Conservation (phyloP, 2,797 vertebrate genomes). For the Fundulus diaphanus region DNA sequence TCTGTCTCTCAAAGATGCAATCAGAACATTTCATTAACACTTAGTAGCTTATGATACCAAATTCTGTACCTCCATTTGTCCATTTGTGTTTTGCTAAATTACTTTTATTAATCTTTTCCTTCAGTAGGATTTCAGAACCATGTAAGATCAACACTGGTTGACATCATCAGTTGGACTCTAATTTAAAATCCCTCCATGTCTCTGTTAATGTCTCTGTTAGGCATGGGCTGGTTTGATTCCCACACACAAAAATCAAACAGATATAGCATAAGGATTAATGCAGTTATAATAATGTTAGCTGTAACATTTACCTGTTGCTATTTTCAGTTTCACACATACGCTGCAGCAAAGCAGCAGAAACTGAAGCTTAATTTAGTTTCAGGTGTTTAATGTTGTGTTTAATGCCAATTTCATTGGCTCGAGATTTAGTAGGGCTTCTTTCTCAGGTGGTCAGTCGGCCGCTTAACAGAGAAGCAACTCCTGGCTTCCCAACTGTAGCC, state of each 20-base stretch:
- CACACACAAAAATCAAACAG: too few species aligned
- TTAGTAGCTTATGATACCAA: too few species aligned
- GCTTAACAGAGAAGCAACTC: neutral
- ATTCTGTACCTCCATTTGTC: too few species aligned
- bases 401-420: neutral
- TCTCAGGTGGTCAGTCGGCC: neutral
- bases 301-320: neutral
- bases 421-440: neutral
- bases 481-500: neutral
- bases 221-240: neutral
- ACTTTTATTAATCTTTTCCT: neutral
- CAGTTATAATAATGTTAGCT: too few species aligned
- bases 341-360: neutral
- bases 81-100: neutral
- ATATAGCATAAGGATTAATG: too few species aligned
- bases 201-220: neutral
- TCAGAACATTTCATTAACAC: too few species aligned
- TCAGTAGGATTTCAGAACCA: neutral
- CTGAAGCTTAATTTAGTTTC: neutral
- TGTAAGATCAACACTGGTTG: neutral
- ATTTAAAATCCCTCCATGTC: too few species aligned
- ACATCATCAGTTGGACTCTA: slow-evolving; percentile 6
- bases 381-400: neutral
- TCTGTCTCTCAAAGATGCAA: too few species aligned
- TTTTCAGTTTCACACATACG: neutral